Percentiles rank a stretch among this genome's conserved stretches.
Evolutionary conservation across 1,140 invertebrate genomes (phyloP).

Genomic region (Laodelphax striatellus): DNA sequence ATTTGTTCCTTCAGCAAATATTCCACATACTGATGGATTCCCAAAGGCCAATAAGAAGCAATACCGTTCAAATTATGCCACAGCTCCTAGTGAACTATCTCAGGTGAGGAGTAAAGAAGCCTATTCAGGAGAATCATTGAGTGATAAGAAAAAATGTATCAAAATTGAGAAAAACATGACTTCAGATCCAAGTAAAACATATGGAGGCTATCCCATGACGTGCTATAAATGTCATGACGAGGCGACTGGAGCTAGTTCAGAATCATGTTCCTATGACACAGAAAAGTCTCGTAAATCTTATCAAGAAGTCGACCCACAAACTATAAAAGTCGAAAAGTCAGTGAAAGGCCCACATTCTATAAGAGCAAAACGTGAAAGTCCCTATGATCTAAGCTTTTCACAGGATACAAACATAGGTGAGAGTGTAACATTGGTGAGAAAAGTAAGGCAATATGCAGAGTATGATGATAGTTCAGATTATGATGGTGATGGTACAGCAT

Average conservation of each 20-base stretch:
- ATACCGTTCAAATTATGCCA: not conserved
- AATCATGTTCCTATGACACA: slow-evolving; percentile 35
- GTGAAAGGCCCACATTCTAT: not conserved
- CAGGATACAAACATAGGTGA: not conserved
- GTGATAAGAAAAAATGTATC: slow-evolving; percentile 1
- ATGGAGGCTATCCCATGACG: slow-evolving; percentile 28
- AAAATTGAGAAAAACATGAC: slow-evolving; percentile 7
- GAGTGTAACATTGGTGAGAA: slow-evolving; percentile 4
- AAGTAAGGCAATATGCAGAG: slow-evolving; percentile 16
- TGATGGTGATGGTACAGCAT: not conserved
- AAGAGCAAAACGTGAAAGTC: not conserved
- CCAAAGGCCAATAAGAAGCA: not conserved
- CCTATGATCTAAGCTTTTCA: slow-evolving; percentile 1
- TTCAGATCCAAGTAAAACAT: not conserved
- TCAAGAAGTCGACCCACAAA: slow-evolving; percentile 6
- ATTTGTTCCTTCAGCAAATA: no score
- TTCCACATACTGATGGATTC: not conserved
- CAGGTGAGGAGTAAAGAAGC: not conserved
- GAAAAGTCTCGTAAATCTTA: slow-evolving; percentile 25
- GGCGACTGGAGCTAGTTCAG: slow-evolving; percentile 33
- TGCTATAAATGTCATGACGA: slow-evolving; percentile 41
- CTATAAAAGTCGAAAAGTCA: not conserved
- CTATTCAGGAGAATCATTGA: not conserved
- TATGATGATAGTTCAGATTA: slow-evolving; percentile 15
- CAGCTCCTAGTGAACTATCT: not conserved